These are phyloP conservation scores for Eulimnadia texana DNA, from an alignment of 1,140 invertebrate genomes.

Conservation along the genomic window DNA sequence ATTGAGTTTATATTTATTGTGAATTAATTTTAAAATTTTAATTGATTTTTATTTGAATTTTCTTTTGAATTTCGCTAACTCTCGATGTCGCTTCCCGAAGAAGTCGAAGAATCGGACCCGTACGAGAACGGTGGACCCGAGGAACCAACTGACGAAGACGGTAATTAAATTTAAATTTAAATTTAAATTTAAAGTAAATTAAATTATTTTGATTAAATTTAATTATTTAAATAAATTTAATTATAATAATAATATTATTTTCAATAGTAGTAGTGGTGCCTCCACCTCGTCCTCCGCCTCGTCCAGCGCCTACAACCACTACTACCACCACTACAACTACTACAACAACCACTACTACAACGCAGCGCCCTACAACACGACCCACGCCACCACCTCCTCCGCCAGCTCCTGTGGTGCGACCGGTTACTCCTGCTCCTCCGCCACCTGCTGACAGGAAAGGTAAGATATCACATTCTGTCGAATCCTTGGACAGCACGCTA, in stretches of 20 bases:
- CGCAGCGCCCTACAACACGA: background rate
- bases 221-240: background rate
- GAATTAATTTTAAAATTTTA: no score
- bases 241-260: background rate
- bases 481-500: no score
- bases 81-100: no score
- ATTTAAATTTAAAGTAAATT: background rate
- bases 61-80: no score
- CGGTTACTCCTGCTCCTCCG: constrained; percentile 1
- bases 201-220: background rate
- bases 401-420: background rate
- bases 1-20: no score
- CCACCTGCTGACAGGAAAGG: background rate
- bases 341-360: background rate
- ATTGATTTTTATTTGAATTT: no score
- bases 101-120: background rate
- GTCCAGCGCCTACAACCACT: background rate
- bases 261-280: background rate
- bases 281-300: constrained; percentile 7
- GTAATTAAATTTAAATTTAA: background rate
- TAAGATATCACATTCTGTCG: background rate
- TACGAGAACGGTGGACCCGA: background rate
- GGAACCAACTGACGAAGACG: background rate
- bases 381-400: constrained; percentile 13
- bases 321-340: background rate